Evolutionary conservation across 1,140 invertebrate species (phyloP).

Genomic region (Bombus fervidus): DNA sequence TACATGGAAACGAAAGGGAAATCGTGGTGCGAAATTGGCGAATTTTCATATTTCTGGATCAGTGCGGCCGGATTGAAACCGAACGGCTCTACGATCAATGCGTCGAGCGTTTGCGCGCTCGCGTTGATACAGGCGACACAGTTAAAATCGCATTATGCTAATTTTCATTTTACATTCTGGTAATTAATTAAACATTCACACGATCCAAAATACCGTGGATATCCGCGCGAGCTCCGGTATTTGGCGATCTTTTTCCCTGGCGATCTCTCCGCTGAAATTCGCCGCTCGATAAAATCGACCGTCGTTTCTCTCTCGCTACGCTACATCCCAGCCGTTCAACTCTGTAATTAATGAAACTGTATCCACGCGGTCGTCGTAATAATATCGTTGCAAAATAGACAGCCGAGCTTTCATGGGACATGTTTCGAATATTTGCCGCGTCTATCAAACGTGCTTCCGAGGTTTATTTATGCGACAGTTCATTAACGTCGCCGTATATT

Average conservation of each 20-base stretch:
- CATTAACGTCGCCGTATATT: slow-evolving; percentile 5
- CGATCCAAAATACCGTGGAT: slow-evolving; percentile 35
- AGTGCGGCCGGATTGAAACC: not conserved
- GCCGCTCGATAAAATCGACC: slow-evolving; percentile 47
- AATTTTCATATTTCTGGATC: slow-evolving; percentile 35
- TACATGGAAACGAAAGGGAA: slow-evolving; percentile 4
- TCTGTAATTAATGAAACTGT: slow-evolving; percentile 46
- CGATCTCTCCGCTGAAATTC: slow-evolving; percentile 39
- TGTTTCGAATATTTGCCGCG: slow-evolving; percentile 15
- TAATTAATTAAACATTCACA: slow-evolving; percentile 73
- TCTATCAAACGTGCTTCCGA: not conserved
- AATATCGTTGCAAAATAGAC: slow-evolving; percentile 27
- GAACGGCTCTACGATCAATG: not conserved
- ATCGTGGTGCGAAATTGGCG: not conserved
- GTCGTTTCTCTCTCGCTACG: not conserved
- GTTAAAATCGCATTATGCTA: slow-evolving; percentile 61
- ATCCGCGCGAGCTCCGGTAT: slow-evolving; percentile 4
- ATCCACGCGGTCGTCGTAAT: slow-evolving; percentile 3
- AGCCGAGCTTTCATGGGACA: not conserved
- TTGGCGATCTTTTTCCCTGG: not conserved
- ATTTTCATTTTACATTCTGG: slow-evolving; percentile 61
- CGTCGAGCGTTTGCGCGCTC: not conserved
- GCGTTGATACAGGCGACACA: slow-evolving; percentile 9
- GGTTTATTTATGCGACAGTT: slow-evolving; percentile 13
- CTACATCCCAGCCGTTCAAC: not conserved